phyloP scores from a whole-genome alignment of 2,797 vertebrate genomes.

The Antennarius maculatus region DNA sequence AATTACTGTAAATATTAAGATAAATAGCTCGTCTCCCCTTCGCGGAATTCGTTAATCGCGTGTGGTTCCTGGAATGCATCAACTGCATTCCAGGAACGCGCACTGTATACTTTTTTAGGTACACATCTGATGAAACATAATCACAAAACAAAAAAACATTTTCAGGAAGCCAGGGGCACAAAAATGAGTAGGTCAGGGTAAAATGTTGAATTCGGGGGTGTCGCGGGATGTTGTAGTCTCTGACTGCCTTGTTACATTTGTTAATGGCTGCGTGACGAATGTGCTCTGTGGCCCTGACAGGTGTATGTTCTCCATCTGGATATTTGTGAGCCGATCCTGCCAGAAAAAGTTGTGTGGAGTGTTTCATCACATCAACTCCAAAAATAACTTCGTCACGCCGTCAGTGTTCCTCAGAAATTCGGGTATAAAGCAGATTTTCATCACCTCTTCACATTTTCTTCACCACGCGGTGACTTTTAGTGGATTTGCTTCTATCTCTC shows the following conservation, averaged over 20 bases:
- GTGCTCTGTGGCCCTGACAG: conserved; percentile 51
- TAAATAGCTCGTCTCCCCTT: too few species aligned
- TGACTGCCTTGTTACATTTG: neutral
- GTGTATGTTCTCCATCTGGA: conserved; percentile 80
- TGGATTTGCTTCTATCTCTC: neutral
- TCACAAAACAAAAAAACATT: too few species aligned
- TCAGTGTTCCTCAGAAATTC: conserved; percentile 73
- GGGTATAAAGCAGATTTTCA: conserved; percentile 60
- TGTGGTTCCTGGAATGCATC: too few species aligned
- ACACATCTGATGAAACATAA: too few species aligned
- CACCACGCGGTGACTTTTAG: neutral
- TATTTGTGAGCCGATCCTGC: conserved; percentile 76
- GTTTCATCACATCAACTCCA: conserved; percentile 75
- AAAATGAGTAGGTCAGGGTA: too few species aligned
- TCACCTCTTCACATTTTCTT: neutral
- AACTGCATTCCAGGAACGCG: too few species aligned
- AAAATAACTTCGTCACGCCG: conserved; percentile 75
- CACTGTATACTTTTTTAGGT: too few species aligned
- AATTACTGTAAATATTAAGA: too few species aligned
- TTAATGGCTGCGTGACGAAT: neutral
- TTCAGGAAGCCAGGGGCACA: too few species aligned
- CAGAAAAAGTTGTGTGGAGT: conserved; percentile 70
- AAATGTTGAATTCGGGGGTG: too few species aligned
- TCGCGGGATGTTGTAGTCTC: too few species aligned
- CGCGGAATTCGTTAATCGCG: too few species aligned